Evolutionary conservation across 2,113 vertebrate species (phyloP), one percentile per base, ranked within the genome.

Genomic region (Furnarius figulus): DNA sequence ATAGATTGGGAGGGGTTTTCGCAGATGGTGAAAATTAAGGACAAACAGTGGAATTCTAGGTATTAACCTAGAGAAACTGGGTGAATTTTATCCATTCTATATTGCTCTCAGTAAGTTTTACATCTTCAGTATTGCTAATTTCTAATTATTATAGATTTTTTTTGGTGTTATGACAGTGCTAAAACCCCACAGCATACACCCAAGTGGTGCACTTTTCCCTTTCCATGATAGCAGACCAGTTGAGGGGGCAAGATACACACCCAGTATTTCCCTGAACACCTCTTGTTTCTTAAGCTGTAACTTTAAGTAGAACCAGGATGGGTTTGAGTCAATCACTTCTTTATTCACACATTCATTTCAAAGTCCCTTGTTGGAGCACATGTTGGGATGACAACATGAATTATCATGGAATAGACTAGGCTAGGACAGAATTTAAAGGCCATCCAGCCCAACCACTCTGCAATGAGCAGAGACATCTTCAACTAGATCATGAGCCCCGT

Each of bases 1-100:
- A 1, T 1, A 1, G 0, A 7, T n/a, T 40, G 11, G 17, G 27
- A 62, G 61, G 58, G 1, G 19, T 28, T 73, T 91, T 73, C 80
- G 23, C 15, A 70, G 53, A 39, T 65, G 12, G 44, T 67, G 12
- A 67, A 82, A 87, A 76, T 59, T 5, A 39, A 10, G 12, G 28
- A 66, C 3, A 72, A 85, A 68, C 5, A 40, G 11, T 56, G 12
- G 21, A 67, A 47, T 73, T 63, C 28, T 68, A 61, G 18, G 52
- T 9, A 25, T 50, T 55, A 80, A 68, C 2, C 17, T 56, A 42
- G 47, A 42, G 28, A 37, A 88, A 23, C 9, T 42, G 3, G 9
- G n/a, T 35, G 16, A 3, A 28, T 25, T 80, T 83, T 42, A n/a
- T 28, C 46, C 8, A 37, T 67, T 73, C 12, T 35, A 1, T 76